A percentile compares a stretch with the other conserved stretches of the same genome.
Evolutionary conservation across 37 sponge, comb jelly and placozoan genomes (phyloP).

Genomic region (Tethya wilhelma): DNA sequence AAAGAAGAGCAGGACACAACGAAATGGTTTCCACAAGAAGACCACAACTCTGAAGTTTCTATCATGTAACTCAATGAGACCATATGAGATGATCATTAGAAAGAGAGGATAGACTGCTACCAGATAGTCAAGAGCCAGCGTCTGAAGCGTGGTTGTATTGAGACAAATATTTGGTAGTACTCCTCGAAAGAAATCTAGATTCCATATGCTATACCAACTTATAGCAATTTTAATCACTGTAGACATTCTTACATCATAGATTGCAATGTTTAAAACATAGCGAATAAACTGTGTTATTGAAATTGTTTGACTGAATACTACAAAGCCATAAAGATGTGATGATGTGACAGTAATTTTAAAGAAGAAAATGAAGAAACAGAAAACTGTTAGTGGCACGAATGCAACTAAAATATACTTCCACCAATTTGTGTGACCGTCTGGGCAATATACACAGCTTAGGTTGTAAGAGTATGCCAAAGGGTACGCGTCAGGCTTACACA

Average conservation of each 20-base stretch:
- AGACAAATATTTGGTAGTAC: conserved; percentile 1
- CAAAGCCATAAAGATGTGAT: conserved; percentile 55
- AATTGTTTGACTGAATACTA: conserved; percentile 54
- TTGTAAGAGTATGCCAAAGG: conserved; percentile 40
- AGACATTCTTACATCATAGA: background rate
- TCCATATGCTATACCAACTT: conserved; percentile 19
- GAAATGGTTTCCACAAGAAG: conserved; percentile 10
- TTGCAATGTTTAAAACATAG: no score
- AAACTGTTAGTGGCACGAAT: conserved; percentile 45
- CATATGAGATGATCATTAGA: background rate
- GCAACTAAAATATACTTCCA: background rate
- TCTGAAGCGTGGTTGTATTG: background rate
- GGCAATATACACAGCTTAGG: conserved; percentile 11
- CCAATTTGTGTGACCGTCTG: background rate
- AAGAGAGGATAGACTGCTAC: conserved; percentile 18
- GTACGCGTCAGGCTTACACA: conserved; percentile 16
- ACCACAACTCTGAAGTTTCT: background rate
- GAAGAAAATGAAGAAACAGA: conserved; percentile 56
- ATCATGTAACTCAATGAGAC: conserved; percentile 9
- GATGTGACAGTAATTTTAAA: conserved; percentile 48
- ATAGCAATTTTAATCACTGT: background rate
- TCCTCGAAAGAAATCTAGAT: conserved; percentile 37
- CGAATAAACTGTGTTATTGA: background rate
- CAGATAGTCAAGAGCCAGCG: conserved; percentile 11
- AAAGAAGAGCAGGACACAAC: background rate